Conservation (phyloP, 2,113 vertebrate species). For the Theropithecus gelada region DNA sequence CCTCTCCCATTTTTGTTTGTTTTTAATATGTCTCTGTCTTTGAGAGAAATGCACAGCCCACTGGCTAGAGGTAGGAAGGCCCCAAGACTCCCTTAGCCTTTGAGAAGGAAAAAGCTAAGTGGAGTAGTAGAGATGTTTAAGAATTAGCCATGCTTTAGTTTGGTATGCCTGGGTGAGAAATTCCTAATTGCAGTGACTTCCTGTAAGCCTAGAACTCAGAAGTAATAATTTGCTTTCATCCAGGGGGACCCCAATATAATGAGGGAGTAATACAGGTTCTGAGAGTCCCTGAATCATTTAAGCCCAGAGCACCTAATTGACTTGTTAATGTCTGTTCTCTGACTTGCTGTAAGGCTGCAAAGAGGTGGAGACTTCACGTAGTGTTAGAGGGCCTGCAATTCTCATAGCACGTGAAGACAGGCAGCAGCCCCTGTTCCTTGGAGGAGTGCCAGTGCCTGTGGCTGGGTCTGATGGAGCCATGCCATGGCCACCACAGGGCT, state of each 20-base stretch:
- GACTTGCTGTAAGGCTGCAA: neutral
- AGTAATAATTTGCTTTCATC: slow-evolving; percentile 35
- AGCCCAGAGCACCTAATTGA: slow-evolving; percentile 45
- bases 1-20: neutral
- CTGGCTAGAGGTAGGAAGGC: neutral
- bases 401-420: neutral
- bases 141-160: neutral
- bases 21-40: neutral
- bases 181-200: neutral
- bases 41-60: neutral
- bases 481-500: neutral
- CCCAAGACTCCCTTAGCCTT: neutral
- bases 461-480: slow-evolving; percentile 6
- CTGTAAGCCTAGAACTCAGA: neutral
- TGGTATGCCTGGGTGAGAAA: neutral
- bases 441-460: neutral
- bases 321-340: slow-evolving; percentile 52
- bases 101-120: neutral
- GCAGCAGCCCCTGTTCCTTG: neutral
- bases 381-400: neutral
- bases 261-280: neutral
- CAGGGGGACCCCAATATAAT: slow-evolving; percentile 26
- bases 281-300: slow-evolving; percentile 18
- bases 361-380: neutral
- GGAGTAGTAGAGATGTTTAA: neutral